Percentiles rank a stretch among this genome's conserved stretches.
Conservation (phyloP, 2,888 invertebrate genomes). For the Panopea generosa region DNA sequence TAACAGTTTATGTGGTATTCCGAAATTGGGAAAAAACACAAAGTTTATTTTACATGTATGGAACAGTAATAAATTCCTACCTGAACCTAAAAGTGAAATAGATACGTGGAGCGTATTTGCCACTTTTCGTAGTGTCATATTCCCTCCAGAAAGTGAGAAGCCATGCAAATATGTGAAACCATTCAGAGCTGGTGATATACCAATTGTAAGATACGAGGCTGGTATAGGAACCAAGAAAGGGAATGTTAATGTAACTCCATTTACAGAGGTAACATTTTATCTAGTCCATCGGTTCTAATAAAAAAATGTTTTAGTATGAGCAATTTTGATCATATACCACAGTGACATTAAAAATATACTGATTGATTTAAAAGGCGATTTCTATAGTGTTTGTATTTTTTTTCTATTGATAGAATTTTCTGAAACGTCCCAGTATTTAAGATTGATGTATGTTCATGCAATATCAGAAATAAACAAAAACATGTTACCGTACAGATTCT, state of each 20-base stretch:
- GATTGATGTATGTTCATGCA: too few relatives aligned
- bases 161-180: slow-evolving; percentile 69
- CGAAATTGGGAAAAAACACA: slow-evolving; percentile 56
- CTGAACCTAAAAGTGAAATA: slow-evolving; percentile 44
- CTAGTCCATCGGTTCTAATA: too few relatives aligned
- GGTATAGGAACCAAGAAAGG: slow-evolving; percentile 60
- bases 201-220: slow-evolving; percentile 68
- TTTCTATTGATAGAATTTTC: too few relatives aligned
- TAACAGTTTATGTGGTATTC: slow-evolving; percentile 65
- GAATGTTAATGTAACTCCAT: slow-evolving; percentile 48
- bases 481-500: too few relatives aligned
- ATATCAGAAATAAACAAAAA: too few relatives aligned
- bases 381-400: too few relatives aligned
- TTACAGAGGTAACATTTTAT: slow-evolving; percentile 64
- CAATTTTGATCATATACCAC: too few relatives aligned
- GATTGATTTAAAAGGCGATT: too few relatives aligned
- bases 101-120: slow-evolving; percentile 58
- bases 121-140: slow-evolving; percentile 51
- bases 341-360: too few relatives aligned
- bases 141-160: slow-evolving; percentile 61
- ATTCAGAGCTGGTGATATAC: slow-evolving; percentile 67
- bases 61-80: slow-evolving; percentile 69
- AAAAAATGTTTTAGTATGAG: too few relatives aligned
- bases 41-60: slow-evolving; percentile 64
- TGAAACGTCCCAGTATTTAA: too few relatives aligned